phyloP scores from a whole-genome alignment of 2,797 vertebrate species.

The Enteromius thamalakanensis region DNA sequence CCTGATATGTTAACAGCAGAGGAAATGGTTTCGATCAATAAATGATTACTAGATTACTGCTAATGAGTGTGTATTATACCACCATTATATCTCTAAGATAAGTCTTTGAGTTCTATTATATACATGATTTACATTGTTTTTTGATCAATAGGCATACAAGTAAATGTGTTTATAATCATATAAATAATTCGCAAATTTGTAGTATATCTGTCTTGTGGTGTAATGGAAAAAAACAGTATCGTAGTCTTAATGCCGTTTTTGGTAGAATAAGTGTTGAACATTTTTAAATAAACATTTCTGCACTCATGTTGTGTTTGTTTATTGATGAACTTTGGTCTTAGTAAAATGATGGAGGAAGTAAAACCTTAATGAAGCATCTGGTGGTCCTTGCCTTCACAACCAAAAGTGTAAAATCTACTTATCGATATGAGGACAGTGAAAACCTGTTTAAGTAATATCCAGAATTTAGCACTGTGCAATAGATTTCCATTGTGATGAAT shows the following conservation, averaged over 20 bases:
- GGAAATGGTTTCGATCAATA: conserved; percentile 49
- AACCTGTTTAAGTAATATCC: not conserved
- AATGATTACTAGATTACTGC: conserved; percentile 33
- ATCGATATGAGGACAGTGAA: not conserved
- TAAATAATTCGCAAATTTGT: not conserved
- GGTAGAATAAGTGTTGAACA: not conserved
- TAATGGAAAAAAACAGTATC: not conserved
- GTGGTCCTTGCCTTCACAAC: not conserved
- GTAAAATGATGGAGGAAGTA: not conserved
- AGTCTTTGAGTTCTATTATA: not conserved
- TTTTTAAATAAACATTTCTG: conserved; percentile 43
- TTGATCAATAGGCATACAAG: not conserved
- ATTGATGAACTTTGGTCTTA: not conserved
- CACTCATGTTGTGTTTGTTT: conserved; percentile 29
- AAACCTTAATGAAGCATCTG: not conserved
- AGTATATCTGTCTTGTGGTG: not conserved
- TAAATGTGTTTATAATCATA: not conserved
- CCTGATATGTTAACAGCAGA: conserved; percentile 59
- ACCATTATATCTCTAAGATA: not conserved
- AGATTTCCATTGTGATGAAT: not conserved
- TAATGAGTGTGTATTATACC: conserved; percentile 1
- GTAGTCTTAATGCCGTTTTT: not conserved
- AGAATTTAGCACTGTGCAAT: not conserved
- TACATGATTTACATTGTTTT: conserved; percentile 9
- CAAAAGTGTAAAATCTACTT: not conserved